Base-by-base conservation (phyloP, 1,140 invertebrate species). In the Brachionus sp. region DNA sequence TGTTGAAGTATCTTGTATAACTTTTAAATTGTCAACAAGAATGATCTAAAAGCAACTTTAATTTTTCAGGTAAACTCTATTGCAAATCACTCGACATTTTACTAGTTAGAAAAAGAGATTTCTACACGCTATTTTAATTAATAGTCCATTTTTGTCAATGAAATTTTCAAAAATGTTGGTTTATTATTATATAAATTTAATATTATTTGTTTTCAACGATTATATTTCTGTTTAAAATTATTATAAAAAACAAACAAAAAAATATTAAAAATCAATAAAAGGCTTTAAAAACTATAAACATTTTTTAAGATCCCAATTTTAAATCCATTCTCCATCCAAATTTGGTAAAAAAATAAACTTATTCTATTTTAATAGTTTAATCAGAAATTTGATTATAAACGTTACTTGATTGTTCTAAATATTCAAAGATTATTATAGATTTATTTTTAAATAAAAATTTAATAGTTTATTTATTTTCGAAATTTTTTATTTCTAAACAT, bases 211-310 rank as follows among this genome's bases (percentile, higher is more conserved):
- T 57, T 23, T 57, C 50, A 57, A 57, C 50, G 50, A 57, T 57
- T 57, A 57, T 57, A 57, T 57, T 57, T 57, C 50, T 57, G 50
- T 57, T 57, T 57, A 57, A 57, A 57, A 57, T 57, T 57, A 57
- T 57, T 23, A 57, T 23, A 57, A 57, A 57, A 57, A 29, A 29
- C 29, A 29, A 57, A 57, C n/a, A n/a, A 57, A 57, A 53, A 57
- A 57, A 57, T 19, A 57, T 19, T 57, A 57, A 57, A 57, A 57
- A 57, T 57, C 50, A 57, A 57, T 57, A 57, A 57, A 57, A 57
- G 50, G 50, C 50, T 57, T 57, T 19, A 57, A 42, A 57, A 57
- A 57, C 50, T 57, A 57, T 19, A 23, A 16, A 7, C 1, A 19
- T 57, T 57, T 57, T 57, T 57, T 57, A 57, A 57, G 50, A 57